Evolutionary conservation across 2,888 invertebrate genomes (phyloP).

Genomic region (Thyatira batis): DNA sequence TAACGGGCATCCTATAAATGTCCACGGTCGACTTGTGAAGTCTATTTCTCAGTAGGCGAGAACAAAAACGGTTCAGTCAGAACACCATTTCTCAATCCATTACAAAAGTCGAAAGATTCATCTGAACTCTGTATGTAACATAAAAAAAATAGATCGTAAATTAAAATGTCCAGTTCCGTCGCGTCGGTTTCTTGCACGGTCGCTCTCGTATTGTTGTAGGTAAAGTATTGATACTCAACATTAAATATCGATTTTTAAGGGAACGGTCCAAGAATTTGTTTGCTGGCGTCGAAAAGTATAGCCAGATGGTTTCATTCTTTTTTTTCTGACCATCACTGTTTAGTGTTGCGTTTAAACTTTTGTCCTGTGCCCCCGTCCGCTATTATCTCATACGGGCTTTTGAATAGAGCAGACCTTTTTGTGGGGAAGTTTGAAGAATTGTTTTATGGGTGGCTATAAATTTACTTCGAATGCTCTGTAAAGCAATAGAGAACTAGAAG

Average conservation of each 20-base stretch:
- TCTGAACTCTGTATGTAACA: slow-evolving; percentile 67
- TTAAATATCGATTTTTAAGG: slow-evolving; percentile 75
- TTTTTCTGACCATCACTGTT: slow-evolving; percentile 57
- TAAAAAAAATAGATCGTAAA: slow-evolving; percentile 76
- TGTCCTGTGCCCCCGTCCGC: slow-evolving; percentile 70
- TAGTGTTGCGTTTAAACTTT: slow-evolving; percentile 73
- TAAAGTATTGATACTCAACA: slow-evolving; percentile 74
- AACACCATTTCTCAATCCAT: slow-evolving; percentile 77
- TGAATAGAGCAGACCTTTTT: slow-evolving; percentile 73
- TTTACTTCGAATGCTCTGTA: slow-evolving; percentile 49
- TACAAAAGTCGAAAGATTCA: slow-evolving; percentile 77
- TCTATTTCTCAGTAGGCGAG: slow-evolving; percentile 74
- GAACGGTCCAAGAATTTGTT: slow-evolving; percentile 67
- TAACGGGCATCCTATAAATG: slow-evolving; percentile 57
- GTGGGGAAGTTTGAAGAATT: slow-evolving; percentile 76
- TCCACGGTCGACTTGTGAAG: slow-evolving; percentile 75
- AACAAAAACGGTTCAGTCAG: slow-evolving; percentile 68
- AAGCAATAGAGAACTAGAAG: slow-evolving; percentile 43
- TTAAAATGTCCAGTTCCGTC: slow-evolving; percentile 74
- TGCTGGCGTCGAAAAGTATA: slow-evolving; percentile 45
- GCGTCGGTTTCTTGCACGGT: slow-evolving; percentile 45
- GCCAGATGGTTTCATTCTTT: slow-evolving; percentile 73
- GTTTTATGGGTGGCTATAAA: slow-evolving; percentile 77
- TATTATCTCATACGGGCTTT: slow-evolving; percentile 72
- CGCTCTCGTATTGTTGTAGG: slow-evolving; percentile 64